Evolutionary conservation across 2,113 vertebrate species (phyloP).

Genomic region (Zingel zingel): DNA sequence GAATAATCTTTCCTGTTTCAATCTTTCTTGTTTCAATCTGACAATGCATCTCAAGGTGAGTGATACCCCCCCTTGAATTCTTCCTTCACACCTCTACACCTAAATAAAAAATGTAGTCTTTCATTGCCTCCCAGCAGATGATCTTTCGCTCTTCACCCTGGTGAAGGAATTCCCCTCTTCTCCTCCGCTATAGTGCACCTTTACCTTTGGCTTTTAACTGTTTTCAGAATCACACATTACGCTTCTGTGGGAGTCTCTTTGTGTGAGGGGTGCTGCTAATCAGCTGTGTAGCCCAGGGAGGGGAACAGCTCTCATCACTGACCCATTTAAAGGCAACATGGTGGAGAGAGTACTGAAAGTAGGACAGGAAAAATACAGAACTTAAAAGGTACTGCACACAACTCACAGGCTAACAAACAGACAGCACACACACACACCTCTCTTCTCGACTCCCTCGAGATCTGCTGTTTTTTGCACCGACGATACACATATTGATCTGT

Average conservation of each 20-base stretch:
- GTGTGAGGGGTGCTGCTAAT: slow-evolving; percentile 54
- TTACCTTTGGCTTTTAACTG: slow-evolving; percentile 42
- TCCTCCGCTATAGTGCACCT: background rate
- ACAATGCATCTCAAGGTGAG: background rate
- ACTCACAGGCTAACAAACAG: slow-evolving; percentile 20
- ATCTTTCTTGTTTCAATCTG: no score
- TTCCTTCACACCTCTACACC: slow-evolving; percentile 1
- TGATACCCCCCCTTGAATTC: background rate
- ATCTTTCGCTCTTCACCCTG: background rate
- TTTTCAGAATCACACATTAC: slow-evolving; percentile 32
- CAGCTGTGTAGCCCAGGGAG: slow-evolving; percentile 64
- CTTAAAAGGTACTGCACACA: slow-evolving; percentile 35
- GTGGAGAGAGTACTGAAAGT: slow-evolving; percentile 55
- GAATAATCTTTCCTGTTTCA: no score
- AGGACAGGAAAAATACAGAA: slow-evolving; percentile 59
- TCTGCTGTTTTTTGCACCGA: background rate
- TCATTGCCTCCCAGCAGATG: background rate
- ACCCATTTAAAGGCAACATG: slow-evolving; percentile 76
- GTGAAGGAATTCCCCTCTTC: slow-evolving; percentile 44
- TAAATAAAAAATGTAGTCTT: background rate
- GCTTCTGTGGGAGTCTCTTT: slow-evolving; percentile 38
- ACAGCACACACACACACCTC: slow-evolving; percentile 21
- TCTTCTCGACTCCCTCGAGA: background rate
- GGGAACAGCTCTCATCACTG: slow-evolving; percentile 65
- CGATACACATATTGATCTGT: slow-evolving; percentile 28